Evolutionary conservation across 2,888 invertebrate species (phyloP), one percentile per base, ranked within the genome.

Genomic region (Lymantria monacha): DNA sequence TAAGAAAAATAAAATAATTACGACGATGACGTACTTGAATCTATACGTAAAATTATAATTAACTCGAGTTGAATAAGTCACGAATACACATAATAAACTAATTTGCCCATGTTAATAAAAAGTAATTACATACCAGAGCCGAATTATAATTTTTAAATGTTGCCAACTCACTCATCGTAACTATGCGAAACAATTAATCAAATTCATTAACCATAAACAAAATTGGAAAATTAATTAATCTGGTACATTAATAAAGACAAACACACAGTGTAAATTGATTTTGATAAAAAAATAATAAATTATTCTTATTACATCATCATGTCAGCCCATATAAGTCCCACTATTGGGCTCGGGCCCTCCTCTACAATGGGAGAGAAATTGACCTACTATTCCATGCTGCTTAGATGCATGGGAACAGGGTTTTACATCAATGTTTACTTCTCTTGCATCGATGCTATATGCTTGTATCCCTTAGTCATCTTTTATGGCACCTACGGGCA

Each of bases 281-380:
- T 50, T 50, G 55, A 55, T 55, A 46, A 63, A 57, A 30, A 58
- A 53, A 48, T 36, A 63, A 57, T 59, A 52, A 61, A 58, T 58
- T 58, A 55, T 52, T 12, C 30, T 33, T 30, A n/a, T n/a, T n/a
- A n/a, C n/a, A n/a, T n/a, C n/a, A n/a, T n/a, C n/a, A n/a, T n/a
- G n/a, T n/a, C n/a, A n/a, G n/a, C n/a, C n/a, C n/a, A n/a, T n/a
- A n/a, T n/a, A n/a, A n/a, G n/a, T n/a, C n/a, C n/a, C n/a, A n/a
- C n/a, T n/a, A n/a, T n/a, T n/a, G n/a, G n/a, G n/a, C n/a, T n/a
- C n/a, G n/a, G n/a, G n/a, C n/a, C n/a, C n/a, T n/a, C n/a, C n/a
- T n/a, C n/a, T n/a, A n/a, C n/a, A n/a, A n/a, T n/a, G n/a, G n/a
- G n/a, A n/a, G n/a, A n/a, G n/a, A n/a, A n/a, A n/a, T n/a, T n/a